These are phyloP conservation scores for Sebastes taczanowskii DNA, from an alignment of 2,797 vertebrate genomes.

Conservation along the genomic window DNA sequence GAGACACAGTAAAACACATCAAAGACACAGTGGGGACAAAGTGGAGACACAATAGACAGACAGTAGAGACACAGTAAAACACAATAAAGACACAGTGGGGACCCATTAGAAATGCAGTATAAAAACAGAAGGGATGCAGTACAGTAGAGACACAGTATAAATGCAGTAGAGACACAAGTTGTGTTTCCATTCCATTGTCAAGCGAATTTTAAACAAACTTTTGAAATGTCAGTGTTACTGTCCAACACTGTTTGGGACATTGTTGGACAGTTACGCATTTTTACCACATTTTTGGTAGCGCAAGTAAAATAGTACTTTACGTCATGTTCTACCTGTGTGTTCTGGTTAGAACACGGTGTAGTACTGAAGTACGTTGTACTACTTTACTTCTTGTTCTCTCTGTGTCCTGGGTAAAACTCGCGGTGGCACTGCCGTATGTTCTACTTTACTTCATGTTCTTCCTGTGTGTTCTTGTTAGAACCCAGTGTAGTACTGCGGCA, in stretches of 20 bases:
- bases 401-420: background rate
- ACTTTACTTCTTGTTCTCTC: background rate
- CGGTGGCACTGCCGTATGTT: background rate
- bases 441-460: background rate
- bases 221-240: too few relatives aligned
- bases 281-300: too few relatives aligned
- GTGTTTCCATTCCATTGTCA: too few relatives aligned
- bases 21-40: background rate
- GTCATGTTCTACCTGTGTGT: background rate
- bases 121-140: too few relatives aligned
- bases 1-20: too few relatives aligned
- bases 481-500: constrained; percentile 56
- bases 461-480: constrained; percentile 74
- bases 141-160: too few relatives aligned
- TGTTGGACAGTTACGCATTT: too few relatives aligned
- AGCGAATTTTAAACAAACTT: too few relatives aligned
- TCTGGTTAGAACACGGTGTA: background rate
- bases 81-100: too few relatives aligned
- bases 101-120: too few relatives aligned
- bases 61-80: too few relatives aligned
- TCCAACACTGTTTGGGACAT: too few relatives aligned
- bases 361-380: background rate
- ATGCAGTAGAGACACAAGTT: background rate
- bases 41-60: background rate
- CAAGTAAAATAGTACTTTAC: background rate